Evolutionary conservation across 2,888 invertebrate genomes (phyloP).

Genomic region (Mythimna vitellina): DNA sequence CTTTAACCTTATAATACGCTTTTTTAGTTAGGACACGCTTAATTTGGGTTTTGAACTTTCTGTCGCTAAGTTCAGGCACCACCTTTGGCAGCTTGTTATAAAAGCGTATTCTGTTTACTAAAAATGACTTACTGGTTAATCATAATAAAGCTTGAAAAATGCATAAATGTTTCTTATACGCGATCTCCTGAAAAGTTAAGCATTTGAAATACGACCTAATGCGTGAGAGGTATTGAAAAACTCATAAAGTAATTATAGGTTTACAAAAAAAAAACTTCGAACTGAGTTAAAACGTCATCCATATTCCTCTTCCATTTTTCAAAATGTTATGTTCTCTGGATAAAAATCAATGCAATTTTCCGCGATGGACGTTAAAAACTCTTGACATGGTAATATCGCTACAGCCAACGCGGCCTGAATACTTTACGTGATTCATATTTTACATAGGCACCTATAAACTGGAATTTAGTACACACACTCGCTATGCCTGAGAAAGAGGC

Average conservation of each 20-base stretch:
- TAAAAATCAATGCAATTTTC: background rate
- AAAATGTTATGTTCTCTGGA: background rate
- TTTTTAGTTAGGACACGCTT: no score
- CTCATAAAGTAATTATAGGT: background rate
- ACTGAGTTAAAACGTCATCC: background rate
- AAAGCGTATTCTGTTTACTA: no score
- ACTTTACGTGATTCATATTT: background rate
- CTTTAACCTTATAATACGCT: no score
- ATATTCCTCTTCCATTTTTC: background rate
- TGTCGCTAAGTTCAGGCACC: no score
- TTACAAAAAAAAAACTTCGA: background rate
- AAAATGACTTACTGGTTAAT: no score
- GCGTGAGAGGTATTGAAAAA: no score
- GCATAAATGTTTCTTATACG: no score
- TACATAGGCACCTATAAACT: background rate
- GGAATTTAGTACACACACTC: background rate
- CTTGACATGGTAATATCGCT: background rate
- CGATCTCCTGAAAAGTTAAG: no score
- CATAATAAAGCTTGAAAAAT: no score
- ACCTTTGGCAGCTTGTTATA: no score
- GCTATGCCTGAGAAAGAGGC: background rate
- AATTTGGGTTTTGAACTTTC: no score
- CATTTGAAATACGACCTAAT: no score
- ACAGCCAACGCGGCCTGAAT: background rate
- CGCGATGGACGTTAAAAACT: background rate